Base-by-base conservation (phyloP, 2,888 invertebrate genomes). In the Pachycephus smyrnensis region DNA sequence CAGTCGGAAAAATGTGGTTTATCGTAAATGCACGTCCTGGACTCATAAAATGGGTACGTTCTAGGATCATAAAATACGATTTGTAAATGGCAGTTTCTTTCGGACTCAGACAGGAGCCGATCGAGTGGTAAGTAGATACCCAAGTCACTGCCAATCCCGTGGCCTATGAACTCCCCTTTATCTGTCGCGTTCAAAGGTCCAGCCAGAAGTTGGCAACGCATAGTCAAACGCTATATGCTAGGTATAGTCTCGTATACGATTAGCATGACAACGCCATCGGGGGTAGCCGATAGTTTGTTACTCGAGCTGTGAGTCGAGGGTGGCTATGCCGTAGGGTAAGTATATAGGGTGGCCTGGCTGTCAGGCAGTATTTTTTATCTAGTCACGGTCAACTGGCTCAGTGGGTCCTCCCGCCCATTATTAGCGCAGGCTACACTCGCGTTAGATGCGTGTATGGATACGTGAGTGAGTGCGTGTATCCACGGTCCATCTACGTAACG, bases 351-450 rank as follows among this genome's bases (percentile, higher is more conserved):
- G 83, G 82, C 79, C 78, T 55, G 84, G 76, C 86, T 88, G 87
- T 88, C 88, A 84, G 90, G 89, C 90, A 90, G 89, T 91, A 91
- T 91, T 91, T 91, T 91, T 91, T 91, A 91, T 91, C 91, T 91
- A 90, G 91, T 91, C 91, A 91, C 91, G 91, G 91, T 91, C 91
- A 91, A 91, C 91, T 91, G 90, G 89, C 90, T 90, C 88, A 89
- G 87, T 80, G 83, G 73, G 73, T 83, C 84, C 90, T 83, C 87
- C 91, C 90, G 89, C 90, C 91, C 90, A 90, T 91, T 91, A 91
- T 91, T 91, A 91, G 91, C 90, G 89, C 88, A 84, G 86, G 87
- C 85, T 88, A 85, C 85, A 87, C 83, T 84, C 82, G 83, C 87
- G 71, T 33, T 71, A 31, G 71, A 32, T 31, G 31, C 71, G 23